Conservation (phyloP, 2,888 invertebrate species). For the Holacanthella duospinosa region DNA sequence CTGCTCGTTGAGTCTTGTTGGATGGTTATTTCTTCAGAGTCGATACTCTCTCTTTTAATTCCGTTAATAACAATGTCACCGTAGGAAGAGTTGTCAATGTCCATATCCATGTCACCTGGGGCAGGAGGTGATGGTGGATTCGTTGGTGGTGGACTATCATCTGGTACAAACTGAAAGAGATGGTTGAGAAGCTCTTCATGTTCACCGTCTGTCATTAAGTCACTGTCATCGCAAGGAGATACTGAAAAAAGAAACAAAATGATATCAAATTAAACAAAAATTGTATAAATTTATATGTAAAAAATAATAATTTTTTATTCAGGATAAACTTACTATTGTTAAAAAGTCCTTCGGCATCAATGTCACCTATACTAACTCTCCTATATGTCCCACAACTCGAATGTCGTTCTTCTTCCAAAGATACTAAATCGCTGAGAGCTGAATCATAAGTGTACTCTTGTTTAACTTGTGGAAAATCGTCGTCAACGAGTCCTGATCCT, state of each 20-base stretch:
- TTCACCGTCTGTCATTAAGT: conserved; percentile 13
- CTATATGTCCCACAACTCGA: neutral
- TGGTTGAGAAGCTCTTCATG: conserved; percentile 31
- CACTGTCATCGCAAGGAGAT: conserved; percentile 8
- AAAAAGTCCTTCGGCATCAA: neutral
- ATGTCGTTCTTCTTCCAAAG: conserved; percentile 16
- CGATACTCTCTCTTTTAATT: neutral
- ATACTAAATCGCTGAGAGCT: conserved; percentile 26
- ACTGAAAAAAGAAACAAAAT: neutral
- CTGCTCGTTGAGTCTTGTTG: neutral
- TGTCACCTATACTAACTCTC: neutral
- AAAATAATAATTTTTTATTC: neutral
- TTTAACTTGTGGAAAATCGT: neutral
- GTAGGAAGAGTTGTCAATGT: too few relatives aligned
- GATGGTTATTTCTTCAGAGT: too few relatives aligned
- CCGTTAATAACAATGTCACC: too few relatives aligned
- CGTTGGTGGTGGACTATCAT: conserved; percentile 35
- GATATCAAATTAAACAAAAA: neutral
- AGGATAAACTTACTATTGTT: neutral
- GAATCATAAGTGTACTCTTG: conserved; percentile 26
- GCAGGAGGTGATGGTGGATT: conserved; percentile 35
- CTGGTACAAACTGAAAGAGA: conserved; percentile 22
- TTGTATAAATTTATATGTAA: neutral
- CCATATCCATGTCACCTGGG: conserved; percentile 18
- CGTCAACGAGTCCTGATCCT: conserved; percentile 19